phyloP scores from a whole-genome alignment of 2,888 invertebrate species.

The Lacanobia oleracea region DNA sequence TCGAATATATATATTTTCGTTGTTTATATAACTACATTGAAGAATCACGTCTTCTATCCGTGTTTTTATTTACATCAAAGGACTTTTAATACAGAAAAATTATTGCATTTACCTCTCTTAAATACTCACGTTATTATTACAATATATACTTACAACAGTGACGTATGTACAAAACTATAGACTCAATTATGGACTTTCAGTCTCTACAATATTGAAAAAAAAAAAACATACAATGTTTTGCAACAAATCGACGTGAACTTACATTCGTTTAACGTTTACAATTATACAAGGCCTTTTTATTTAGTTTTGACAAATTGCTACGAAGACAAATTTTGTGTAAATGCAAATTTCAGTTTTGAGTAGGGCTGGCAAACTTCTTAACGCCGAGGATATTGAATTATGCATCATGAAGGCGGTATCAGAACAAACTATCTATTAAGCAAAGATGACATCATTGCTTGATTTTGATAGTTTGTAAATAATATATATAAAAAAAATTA shows the following conservation, averaged over 20 bases:
- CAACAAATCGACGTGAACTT: slow-evolving; percentile 79
- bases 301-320: slow-evolving; percentile 70
- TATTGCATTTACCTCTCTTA: slow-evolving; percentile 88
- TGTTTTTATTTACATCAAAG: slow-evolving; percentile 83
- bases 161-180: slow-evolving; percentile 90
- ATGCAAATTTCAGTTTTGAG: slow-evolving; percentile 48
- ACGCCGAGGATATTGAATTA: slow-evolving; percentile 8
- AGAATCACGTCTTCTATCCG: slow-evolving; percentile 76
- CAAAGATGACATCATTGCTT: background rate
- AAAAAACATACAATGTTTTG: slow-evolving; percentile 80
- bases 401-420: background rate
- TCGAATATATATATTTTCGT: slow-evolving; percentile 73
- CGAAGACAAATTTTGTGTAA: slow-evolving; percentile 71
- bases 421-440: background rate
- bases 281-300: slow-evolving; percentile 86
- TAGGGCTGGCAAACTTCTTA: slow-evolving; percentile 63
- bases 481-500: background rate
- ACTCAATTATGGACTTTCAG: slow-evolving; percentile 90
- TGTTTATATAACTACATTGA: slow-evolving; percentile 76
- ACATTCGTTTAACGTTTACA: slow-evolving; percentile 80
- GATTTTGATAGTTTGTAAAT: background rate
- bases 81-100: slow-evolving; percentile 88
- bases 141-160: slow-evolving; percentile 89
- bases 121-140: slow-evolving; percentile 86
- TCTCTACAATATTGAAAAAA: slow-evolving; percentile 87